phyloP scores from a whole-genome alignment of 1,140 invertebrate species.

The Zelostemma sp. region DNA sequence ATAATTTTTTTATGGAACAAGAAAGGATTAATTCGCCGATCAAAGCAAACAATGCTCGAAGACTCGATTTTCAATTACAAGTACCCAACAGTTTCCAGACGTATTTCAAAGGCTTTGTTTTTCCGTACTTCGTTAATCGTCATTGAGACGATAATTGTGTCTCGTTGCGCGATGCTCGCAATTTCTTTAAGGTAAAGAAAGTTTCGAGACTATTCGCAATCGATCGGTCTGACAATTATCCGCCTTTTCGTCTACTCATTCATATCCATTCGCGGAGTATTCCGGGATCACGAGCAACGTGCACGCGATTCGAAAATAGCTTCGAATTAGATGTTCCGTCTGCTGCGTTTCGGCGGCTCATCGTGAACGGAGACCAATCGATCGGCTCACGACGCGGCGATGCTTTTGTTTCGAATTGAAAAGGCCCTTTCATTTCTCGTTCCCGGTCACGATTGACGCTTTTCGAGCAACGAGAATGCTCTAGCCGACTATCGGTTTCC shows the following conservation, averaged over 20 bases:
- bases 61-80: too few species aligned
- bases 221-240: constrained; percentile 3
- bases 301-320: constrained; percentile 14
- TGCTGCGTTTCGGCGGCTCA: constrained; percentile 8
- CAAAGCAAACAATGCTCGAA: too few species aligned
- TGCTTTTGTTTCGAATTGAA: constrained; percentile 25
- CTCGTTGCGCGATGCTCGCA: neutral
- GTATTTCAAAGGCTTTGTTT: neutral
- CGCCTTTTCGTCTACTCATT: constrained; percentile 3
- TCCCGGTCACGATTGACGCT: constrained; percentile 11
- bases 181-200: neutral
- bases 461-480: neutral
- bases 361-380: constrained; percentile 9
- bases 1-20: too few species aligned
- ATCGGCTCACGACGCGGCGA: constrained; percentile 12
- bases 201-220: neutral
- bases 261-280: constrained; percentile 3
- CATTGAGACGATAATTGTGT: neutral
- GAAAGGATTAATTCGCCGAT: too few species aligned
- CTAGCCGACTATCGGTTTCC: neutral
- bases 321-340: constrained; percentile 17
- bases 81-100: neutral
- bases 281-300: constrained; percentile 4
- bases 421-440: constrained; percentile 11
- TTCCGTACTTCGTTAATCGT: neutral